Evolutionary conservation across 2,888 invertebrate species (phyloP), one percentile per base, ranked within the genome.

Genomic region (Drosophila pullipes): DNA sequence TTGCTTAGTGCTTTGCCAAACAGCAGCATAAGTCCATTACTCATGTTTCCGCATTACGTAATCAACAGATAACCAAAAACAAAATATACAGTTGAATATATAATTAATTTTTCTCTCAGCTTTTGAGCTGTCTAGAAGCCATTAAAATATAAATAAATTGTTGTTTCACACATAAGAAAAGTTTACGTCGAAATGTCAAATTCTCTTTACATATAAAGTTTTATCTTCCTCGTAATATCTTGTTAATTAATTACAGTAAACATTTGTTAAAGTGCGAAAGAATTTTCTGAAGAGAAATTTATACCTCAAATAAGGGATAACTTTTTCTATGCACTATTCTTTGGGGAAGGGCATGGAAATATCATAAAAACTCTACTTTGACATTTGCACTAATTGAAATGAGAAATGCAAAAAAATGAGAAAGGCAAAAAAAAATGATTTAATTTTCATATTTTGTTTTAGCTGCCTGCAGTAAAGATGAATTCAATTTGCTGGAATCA

Each of bases 381-480:
- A 52, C 72, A 68, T 67, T 78, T 69, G 67, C 69, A 44, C 78
- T 88, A 90, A 85, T 85, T 85, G 86, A 85, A 85, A 85, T 88
- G 83, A 80, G 85, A 82, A 82, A 84, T 78, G 63, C 47, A 58
- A 67, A 72, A 79, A 75, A 50, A 50, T 30, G 47, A 31, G 28
- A 55, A 60, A 66, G 74, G 55, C 22, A 35, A n/a, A 76, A 67
- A 67, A 67, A 69, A 81, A 77, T n/a, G n/a, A 89, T 78, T 80
- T 72, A 66, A 82, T 78, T 82, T 84, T 76, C 70, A 73, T 75
- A 70, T 81, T 86, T 83, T 63, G 53, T 28, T 83, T 85, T 64
- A 54, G 66, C 72, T 68, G 74, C 22, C 64, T 39, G 59, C 60
- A 50, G 53, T 55, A 58, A 66, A 76, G 71, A 63, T 69, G 57